Evolutionary conservation across 2,888 invertebrate species (phyloP), one percentile per base, ranked within the genome.

Genomic region (Oscheius myriophilus): DNA sequence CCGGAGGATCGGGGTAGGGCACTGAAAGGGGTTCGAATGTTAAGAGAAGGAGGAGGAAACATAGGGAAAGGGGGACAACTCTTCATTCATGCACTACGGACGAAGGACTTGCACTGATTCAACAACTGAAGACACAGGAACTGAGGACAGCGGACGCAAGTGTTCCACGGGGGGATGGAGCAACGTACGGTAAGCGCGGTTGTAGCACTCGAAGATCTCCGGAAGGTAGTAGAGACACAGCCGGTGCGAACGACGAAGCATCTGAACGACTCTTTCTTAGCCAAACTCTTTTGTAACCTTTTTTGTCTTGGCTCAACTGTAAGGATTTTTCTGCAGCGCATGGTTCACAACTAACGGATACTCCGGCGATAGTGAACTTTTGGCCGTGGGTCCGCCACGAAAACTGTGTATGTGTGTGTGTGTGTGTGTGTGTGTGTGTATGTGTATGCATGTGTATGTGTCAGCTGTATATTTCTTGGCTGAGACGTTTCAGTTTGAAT

Each of bases 171-270:
- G 55, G 23, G 58, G 72, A 23, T 57, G 42, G 58, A 59, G 59
- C 46, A 75, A 78, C 82, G 71, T 80, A 82, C 82, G 77, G 67
- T 80, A 82, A 23, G 77, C 83, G 33, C 78, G 76, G 54, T 83
- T 84, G 75, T 85, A 83, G 70, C 86, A 86, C 21, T 80, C 80
- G 70, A 86, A 82, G 21, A 86, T 86, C 68, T 86, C 86, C 2
- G 85, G 84, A n/a, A 86, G 77, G 63, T 84, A 86, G 69, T 86
- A 86, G 25, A 86, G 74, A 70, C 86, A 86, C 12, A 86, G 79
- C 9, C 84, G 80, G 71, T 86, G 86, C 1, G 85, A 81, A 11
- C 79, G 69, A 61, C 83, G 80, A 11, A 86, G 75, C 78, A 82
- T 82, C 77, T 84, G 67, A 63, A 71, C 2, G n/a, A 14, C 41